These are phyloP conservation scores for Thrips palmi DNA, from an alignment of 1,140 invertebrate species.

Conservation along the genomic window DNA sequence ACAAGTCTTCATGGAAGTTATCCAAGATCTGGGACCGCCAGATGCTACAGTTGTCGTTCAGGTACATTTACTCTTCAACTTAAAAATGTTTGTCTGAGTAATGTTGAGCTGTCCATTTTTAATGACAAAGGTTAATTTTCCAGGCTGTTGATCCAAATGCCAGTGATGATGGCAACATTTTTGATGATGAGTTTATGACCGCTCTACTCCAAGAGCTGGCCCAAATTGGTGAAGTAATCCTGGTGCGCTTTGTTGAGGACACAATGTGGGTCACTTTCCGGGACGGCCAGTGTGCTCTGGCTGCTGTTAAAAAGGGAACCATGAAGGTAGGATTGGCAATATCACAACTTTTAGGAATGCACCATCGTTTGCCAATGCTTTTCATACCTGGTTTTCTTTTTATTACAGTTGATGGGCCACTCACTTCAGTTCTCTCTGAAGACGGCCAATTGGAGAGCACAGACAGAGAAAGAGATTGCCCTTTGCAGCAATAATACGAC, in stretches of 20 bases:
- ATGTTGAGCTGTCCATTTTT: constrained; percentile 2
- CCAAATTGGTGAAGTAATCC: constrained; percentile 65
- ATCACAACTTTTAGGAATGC: constrained; percentile 1
- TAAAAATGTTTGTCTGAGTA: neutral
- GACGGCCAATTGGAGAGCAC: constrained; percentile 63
- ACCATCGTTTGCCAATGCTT: neutral
- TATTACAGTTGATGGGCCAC: constrained; percentile 44
- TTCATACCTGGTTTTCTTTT: constrained; percentile 8
- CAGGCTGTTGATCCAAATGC: constrained; percentile 17
- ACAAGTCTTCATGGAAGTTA: constrained; percentile 65
- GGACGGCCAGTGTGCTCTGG: constrained; percentile 64
- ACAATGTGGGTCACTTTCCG: constrained; percentile 80
- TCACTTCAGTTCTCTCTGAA: constrained; percentile 55
- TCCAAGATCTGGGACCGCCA: constrained; percentile 75
- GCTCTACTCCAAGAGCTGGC: constrained; percentile 50
- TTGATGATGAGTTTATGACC: constrained; percentile 52
- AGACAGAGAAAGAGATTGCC: constrained; percentile 62
- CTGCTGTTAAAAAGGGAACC: constrained; percentile 39
- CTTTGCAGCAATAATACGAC: constrained; percentile 68
- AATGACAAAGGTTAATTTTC: constrained; percentile 8
- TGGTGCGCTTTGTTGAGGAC: constrained; percentile 78
- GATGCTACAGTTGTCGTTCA: constrained; percentile 85
- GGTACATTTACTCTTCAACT: constrained; percentile 19
- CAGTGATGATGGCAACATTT: constrained; percentile 26
- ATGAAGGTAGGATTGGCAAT: constrained; percentile 20